Base-by-base conservation (phyloP, 2,888 invertebrate species). In the Microplitis deprimator region DNA sequence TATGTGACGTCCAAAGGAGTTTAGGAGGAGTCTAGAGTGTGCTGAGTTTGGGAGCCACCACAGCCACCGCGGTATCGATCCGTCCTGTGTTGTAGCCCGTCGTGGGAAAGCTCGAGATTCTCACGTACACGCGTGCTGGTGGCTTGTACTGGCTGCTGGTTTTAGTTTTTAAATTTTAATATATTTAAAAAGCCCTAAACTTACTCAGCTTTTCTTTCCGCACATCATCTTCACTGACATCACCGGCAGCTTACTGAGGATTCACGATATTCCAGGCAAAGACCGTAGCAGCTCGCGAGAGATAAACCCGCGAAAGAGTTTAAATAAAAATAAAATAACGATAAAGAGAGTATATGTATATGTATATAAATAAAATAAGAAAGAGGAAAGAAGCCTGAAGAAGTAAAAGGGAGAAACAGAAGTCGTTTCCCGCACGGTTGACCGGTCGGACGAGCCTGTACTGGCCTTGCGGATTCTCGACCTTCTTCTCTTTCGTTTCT, bases 361-460 rank as follows among this genome's bases (percentile, higher is more conserved):
- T 70, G n/a, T 20, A 59, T 17, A 70, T 29, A 29, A 70, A 41
- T 59, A 39, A 60, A 71, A 71, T n/a, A 71, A 29, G 61, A 73
- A 39, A 62, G 41, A 39, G n/a, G 68, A 69, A 73, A 59, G 65
- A 41, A 60, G 29, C 29, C 41, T 73, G 39, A 40, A 64, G 41
- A 72, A 72, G 40, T 59, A 67, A 50, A 64, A 73, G 68, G 50
- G 61, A 68, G 73, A 77, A 73, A 73, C 73, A 69, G 75, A 72
- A 75, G 78, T 73, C 39, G 40, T 79, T 83, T 84, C 81, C 79
- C 82, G 82, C 82, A 82, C 79, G 83, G 85, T 82, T 84, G 85
- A 84, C 84, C 84, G 85, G 85, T 85, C 84, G 84, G 80, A 84
- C 83, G 78, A 82, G 82, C 82, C 81, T 77, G 81, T 82, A 83